Conservation (phyloP, 1,140 invertebrate genomes). For the Grapholita molesta region DNA sequence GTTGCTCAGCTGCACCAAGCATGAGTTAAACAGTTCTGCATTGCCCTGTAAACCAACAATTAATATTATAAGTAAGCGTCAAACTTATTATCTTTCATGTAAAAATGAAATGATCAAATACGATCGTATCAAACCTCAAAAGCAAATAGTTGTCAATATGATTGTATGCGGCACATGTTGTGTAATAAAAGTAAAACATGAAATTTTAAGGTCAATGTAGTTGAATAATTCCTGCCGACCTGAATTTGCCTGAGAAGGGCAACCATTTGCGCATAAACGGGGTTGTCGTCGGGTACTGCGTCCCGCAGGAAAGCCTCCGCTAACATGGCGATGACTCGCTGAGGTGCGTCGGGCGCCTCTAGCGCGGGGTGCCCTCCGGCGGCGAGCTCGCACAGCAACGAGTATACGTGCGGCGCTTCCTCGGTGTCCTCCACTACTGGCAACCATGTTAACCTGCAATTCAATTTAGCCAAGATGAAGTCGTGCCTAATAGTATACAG, state of each 20-base stretch:
- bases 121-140: no score
- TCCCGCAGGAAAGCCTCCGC: constrained; percentile 92
- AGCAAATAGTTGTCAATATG: no score
- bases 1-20: constrained; percentile 84
- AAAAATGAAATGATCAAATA: no score
- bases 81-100: no score
- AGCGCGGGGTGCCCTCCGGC: constrained; percentile 93
- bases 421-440: constrained; percentile 97
- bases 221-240: constrained; percentile 26
- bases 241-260: constrained; percentile 72
- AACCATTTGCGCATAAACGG: constrained; percentile 89
- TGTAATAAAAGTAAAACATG: no score
- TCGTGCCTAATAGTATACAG: no score
- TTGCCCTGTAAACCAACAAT: constrained; percentile 76
- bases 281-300: constrained; percentile 85
- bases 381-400: constrained; percentile 96
- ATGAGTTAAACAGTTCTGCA: constrained; percentile 90
- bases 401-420: constrained; percentile 96
- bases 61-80: no score
- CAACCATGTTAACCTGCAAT: constrained; percentile 91
- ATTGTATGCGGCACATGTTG: no score
- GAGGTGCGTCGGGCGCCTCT: constrained; percentile 92
- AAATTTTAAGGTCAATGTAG: not conserved
- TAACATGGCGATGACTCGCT: constrained; percentile 91
- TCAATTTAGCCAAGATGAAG: no score